Evolutionary conservation across 2,888 invertebrate genomes (phyloP).

Genomic region (Mythimna pallens): DNA sequence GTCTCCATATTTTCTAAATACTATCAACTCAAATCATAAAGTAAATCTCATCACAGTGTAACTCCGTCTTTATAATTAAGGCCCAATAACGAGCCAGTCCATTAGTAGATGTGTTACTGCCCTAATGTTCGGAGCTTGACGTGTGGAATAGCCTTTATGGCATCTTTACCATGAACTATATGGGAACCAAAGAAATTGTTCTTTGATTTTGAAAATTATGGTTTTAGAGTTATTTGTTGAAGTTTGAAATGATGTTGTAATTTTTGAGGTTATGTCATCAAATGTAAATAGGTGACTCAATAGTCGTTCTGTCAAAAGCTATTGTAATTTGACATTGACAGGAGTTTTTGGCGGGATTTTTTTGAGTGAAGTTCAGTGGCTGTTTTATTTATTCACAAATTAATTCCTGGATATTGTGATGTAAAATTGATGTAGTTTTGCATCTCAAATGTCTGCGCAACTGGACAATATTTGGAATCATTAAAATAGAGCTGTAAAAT

Average conservation of each 20-base stretch:
- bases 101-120: constrained; percentile 78
- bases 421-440: no score
- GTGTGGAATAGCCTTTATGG: constrained; percentile 74
- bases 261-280: constrained; percentile 1
- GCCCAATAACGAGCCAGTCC: constrained; percentile 76
- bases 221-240: constrained; percentile 42
- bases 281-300: background rate
- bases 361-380: no score
- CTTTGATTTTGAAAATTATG: constrained; percentile 41
- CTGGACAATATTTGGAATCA: no score
- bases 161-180: constrained; percentile 66
- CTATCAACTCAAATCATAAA: background rate
- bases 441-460: no score
- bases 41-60: constrained; percentile 57
- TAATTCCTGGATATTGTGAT: no score
- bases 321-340: no score
- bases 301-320: no score
- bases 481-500: no score
- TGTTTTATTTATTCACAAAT: no score
- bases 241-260: constrained; percentile 12
- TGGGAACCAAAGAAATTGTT: constrained; percentile 56
- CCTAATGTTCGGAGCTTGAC: constrained; percentile 75
- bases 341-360: no score
- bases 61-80: constrained; percentile 80
- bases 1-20: background rate